phyloP scores from a whole-genome alignment of 2,888 invertebrate species.

The Nesidiocoris tenuis region DNA sequence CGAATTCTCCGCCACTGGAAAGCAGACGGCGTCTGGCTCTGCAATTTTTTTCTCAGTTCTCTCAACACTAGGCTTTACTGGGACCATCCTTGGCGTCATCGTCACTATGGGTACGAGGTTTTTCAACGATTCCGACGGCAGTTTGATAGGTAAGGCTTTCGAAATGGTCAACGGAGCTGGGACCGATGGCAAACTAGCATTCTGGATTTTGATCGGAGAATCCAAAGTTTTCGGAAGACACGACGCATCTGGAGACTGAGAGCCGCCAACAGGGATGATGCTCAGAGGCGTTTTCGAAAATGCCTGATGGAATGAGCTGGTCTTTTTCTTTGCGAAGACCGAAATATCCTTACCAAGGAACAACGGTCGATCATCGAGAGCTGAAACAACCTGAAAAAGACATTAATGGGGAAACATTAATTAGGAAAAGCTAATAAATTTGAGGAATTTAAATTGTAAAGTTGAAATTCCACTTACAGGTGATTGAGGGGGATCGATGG shows the following conservation, averaged over 20 bases:
- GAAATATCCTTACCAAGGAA: constrained; percentile 42
- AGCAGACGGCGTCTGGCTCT: neutral
- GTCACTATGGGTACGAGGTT: neutral
- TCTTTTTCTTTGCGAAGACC: constrained; percentile 36
- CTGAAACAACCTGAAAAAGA: constrained; percentile 36
- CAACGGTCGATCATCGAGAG: constrained; percentile 37
- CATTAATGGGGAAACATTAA: no score
- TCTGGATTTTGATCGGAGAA: neutral
- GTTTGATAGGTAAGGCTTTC: constrained; percentile 10
- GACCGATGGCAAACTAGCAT: neutral
- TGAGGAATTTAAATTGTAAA: no score
- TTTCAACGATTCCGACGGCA: neutral
- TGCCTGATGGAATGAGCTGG: neutral
- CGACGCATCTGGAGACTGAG: neutral
- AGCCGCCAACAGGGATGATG: constrained; percentile 22
- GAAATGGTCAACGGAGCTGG: constrained; percentile 18
- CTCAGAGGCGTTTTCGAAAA: constrained; percentile 9
- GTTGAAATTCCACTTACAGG: constrained; percentile 25
- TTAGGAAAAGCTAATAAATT: no score
- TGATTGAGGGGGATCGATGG: constrained; percentile 38
- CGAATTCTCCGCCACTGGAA: neutral
- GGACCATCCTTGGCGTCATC: neutral
- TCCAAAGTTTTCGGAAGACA: neutral
- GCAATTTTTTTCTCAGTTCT: neutral
- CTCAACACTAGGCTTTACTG: neutral